A percentile compares a stretch with the other conserved stretches of the same genome.
Conservation (phyloP, 2,888 invertebrate genomes). For the Hirudinaria manillensis region DNA sequence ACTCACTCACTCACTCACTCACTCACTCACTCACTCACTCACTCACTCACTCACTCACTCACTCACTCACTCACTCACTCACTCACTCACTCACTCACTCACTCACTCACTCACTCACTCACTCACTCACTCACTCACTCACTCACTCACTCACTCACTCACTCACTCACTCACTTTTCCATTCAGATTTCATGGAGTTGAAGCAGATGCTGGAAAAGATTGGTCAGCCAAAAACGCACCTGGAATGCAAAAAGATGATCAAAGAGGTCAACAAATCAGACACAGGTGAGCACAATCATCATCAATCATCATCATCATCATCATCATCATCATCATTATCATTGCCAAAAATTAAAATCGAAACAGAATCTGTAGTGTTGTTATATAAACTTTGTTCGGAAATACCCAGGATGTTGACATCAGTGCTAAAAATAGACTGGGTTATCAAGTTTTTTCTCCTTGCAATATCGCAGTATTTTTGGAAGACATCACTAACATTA, state of each 20-base stretch:
- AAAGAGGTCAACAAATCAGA: conserved; percentile 47
- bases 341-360: too few relatives aligned
- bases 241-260: conserved; percentile 52
- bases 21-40: conserved; percentile 31
- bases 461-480: too few relatives aligned
- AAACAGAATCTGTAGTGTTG: too few relatives aligned
- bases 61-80: conserved; percentile 31
- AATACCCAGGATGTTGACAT: too few relatives aligned
- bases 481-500: too few relatives aligned
- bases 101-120: conserved; percentile 31
- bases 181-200: conserved; percentile 48
- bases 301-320: background rate
- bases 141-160: too few relatives aligned
- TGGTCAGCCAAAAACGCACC: conserved; percentile 50
- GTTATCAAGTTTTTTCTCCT: too few relatives aligned
- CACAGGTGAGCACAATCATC: conserved; percentile 24
- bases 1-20: background rate
- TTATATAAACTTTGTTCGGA: too few relatives aligned
- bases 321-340: background rate
- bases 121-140: background rate
- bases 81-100: background rate
- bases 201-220: conserved; percentile 51
- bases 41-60: background rate
- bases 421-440: too few relatives aligned
- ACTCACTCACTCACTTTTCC: background rate